A percentile compares a stretch with the other conserved stretches of the same genome.
These are phyloP conservation scores for Epicampocera succincta DNA, from an alignment of 2,888 invertebrate species.

Conservation along the genomic window DNA sequence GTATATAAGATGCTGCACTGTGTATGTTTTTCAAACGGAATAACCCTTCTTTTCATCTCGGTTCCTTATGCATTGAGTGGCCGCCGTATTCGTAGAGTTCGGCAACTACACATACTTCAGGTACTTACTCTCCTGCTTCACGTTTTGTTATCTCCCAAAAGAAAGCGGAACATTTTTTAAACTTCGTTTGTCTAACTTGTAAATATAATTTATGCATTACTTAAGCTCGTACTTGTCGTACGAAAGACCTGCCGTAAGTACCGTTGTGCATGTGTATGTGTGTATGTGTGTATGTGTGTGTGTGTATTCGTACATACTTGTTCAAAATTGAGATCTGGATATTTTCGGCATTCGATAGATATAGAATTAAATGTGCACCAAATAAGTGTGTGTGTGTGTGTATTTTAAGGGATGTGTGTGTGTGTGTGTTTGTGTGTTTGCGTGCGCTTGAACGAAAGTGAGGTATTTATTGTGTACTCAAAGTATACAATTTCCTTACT, in stretches of 20 bases:
- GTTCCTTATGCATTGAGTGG: neutral
- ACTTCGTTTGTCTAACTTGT: conserved; percentile 50
- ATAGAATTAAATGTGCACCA: neutral
- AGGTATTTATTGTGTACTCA: conserved; percentile 6
- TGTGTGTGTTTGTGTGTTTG: neutral
- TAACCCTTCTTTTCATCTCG: too few species aligned
- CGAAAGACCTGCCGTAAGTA: neutral
- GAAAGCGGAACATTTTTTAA: conserved; percentile 34
- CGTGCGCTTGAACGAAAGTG: conserved; percentile 12
- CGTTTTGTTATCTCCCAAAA: conserved; percentile 19
- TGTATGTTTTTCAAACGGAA: too few species aligned
- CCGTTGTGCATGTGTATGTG: neutral
- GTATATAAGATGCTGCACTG: too few species aligned
- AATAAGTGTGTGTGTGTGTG: neutral
- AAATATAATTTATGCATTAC: conserved; percentile 63
- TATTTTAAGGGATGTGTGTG: neutral
- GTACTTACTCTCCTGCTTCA: neutral
- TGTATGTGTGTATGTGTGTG: neutral
- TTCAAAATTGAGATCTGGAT: neutral
- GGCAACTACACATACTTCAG: conserved; percentile 9
- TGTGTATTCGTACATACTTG: neutral
- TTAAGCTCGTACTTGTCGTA: conserved; percentile 40
- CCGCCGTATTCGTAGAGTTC: conserved; percentile 5
- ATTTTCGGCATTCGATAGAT: conserved; percentile 4
- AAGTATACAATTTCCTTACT: conserved; percentile 26